phyloP scores from a whole-genome alignment of 2,888 invertebrate species.

The Pseudolycoriella hygida region DNA sequence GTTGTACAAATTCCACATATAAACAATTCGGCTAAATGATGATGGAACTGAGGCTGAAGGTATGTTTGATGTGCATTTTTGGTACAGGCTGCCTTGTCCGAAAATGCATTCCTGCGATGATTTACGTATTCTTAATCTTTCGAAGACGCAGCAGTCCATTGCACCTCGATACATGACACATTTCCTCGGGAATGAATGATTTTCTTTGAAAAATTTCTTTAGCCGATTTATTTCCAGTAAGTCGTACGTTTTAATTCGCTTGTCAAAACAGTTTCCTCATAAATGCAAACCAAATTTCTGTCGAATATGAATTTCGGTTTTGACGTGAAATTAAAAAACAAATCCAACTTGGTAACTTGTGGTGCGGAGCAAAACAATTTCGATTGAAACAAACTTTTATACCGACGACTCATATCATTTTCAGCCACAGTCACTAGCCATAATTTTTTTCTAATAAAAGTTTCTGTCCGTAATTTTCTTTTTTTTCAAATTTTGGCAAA shows the following conservation, averaged over 20 bases:
- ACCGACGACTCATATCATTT: neutral
- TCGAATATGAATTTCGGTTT: too few relatives aligned
- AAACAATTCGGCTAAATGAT: constrained; percentile 1
- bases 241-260: too few relatives aligned
- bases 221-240: too few relatives aligned
- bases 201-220: too few relatives aligned
- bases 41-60: neutral
- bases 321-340: neutral
- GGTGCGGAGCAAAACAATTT: neutral
- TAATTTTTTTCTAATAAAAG: constrained; percentile 1
- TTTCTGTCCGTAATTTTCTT: neutral
- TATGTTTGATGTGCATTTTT: neutral
- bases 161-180: constrained; percentile 9
- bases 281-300: too few relatives aligned
- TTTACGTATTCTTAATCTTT: neutral
- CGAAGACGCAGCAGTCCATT: constrained; percentile 6
- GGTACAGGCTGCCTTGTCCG: neutral
- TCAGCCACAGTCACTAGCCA: constrained; percentile 5
- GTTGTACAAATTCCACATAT: neutral
- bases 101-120: constrained; percentile 1
- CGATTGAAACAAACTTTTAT: too few relatives aligned
- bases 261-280: too few relatives aligned
- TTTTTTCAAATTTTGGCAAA: neutral
- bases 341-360: neutral
- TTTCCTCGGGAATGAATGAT: constrained; percentile 1